Percentiles rank a stretch among this genome's conserved stretches.
Conservation (phyloP, 92 coral and sea anemone species). For the Nematostella vectensis region DNA sequence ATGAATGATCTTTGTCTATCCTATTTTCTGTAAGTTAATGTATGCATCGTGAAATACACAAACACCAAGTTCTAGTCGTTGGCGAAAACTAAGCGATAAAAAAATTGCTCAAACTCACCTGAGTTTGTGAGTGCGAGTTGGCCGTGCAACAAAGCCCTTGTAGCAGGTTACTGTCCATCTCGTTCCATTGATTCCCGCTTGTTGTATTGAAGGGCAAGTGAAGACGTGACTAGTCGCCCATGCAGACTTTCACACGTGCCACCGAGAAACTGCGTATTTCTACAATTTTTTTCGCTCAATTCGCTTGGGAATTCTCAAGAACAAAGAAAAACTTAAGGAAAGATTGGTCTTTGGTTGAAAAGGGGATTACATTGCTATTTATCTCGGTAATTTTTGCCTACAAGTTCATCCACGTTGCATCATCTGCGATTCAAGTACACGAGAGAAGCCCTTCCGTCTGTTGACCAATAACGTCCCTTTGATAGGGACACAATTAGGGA, state of each 20-base stretch:
- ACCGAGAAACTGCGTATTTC: background rate
- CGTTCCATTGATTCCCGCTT: conserved; percentile 10
- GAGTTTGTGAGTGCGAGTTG: conserved; percentile 69
- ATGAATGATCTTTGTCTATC: background rate
- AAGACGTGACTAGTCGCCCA: too few relatives aligned
- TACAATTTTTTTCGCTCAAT: background rate
- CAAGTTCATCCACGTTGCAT: conserved; percentile 40
- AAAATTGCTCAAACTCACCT: conserved; percentile 21
- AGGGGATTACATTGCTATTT: conserved; percentile 6
- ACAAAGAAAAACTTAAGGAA: background rate
- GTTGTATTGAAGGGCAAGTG: too few relatives aligned
- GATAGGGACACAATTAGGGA: too few relatives aligned
- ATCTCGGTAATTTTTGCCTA: conserved; percentile 20
- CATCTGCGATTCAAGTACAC: too few relatives aligned
- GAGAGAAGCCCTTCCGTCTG: too few relatives aligned
- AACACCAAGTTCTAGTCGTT: too few relatives aligned
- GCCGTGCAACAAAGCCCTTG: conserved; percentile 77
- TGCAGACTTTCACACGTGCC: background rate
- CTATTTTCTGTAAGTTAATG: background rate
- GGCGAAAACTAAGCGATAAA: background rate
- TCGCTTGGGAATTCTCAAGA: background rate
- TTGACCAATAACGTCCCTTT: too few relatives aligned
- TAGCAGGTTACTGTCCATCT: conserved; percentile 81
- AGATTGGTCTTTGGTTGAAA: conserved; percentile 2
- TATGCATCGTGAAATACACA: too few relatives aligned